Base-by-base conservation (phyloP, 2,797 vertebrate species). In the Acrocephalus scirpaceus region DNA sequence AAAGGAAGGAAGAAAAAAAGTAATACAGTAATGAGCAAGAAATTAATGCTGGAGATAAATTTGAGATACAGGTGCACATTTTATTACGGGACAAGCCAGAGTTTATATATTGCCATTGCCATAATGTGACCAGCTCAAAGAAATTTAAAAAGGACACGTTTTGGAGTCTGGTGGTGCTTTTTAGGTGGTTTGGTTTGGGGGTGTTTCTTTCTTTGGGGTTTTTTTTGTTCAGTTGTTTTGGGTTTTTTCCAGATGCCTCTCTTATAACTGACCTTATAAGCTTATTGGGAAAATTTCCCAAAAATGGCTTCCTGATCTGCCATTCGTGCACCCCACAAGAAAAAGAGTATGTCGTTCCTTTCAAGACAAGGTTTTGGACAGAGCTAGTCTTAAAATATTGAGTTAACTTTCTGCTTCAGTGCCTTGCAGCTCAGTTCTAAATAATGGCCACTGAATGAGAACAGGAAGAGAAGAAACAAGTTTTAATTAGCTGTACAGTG, bases 401-500 rank as follows among this genome's bases (percentile, higher is more conserved):
- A 69, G 95, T 78, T 95, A 96, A 93, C 94, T 97, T 97, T 97
- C 95, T 13, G 21, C 96, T 96, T 95, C 95, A 93, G 47, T 97
- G 93, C 91, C 92, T 95, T 94, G 75, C 87, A 90, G 62, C 56
- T 96, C 81, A 61, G 64, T 95, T 97, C 92, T 95, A 94, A 97
- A 97, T 91, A 96, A 93, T n/a, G 44, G 51, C 70, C 92, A 97
- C 93, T 78, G 94, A 97, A 94, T 51, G 91, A 93, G 84, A 97
- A 95, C 54, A 87, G 83, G 93, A 73, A n/a, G 74, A 79, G 53
- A 81, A 97, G 94, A 97, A 98, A 96, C 85, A 67, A 92, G 91
- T 97, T 98, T 97, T 97, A 98, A 97, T 98, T 96, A 97, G 93
- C 90, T 89, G 87, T 95, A 98, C 97, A 98, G 96, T 97, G 92